These are phyloP conservation scores for Chitala chitala DNA, from an alignment of 2,113 vertebrate species.

Conservation along the genomic window DNA sequence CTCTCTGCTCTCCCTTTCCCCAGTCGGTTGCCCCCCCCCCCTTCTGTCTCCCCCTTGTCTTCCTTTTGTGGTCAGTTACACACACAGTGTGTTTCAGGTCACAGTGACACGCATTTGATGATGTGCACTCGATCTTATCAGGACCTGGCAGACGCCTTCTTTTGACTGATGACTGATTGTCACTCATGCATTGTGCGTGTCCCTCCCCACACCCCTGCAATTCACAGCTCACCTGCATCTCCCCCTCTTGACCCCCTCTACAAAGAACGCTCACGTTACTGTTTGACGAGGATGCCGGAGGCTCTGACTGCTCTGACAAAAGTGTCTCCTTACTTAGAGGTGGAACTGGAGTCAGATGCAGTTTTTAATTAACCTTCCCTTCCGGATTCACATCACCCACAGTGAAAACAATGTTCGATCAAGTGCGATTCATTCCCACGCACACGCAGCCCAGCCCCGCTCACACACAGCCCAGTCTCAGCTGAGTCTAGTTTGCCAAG, in stretches of 20 bases:
- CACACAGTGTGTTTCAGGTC: constrained; percentile 64
- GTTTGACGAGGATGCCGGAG: constrained; percentile 1
- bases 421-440: neutral
- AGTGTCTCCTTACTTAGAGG: neutral
- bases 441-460: neutral
- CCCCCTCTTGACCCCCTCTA: neutral
- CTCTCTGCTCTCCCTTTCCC: no score
- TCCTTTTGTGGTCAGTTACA: constrained; percentile 20
- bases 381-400: constrained; percentile 4
- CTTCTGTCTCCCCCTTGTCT: constrained; percentile 39
- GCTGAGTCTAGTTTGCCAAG: constrained; percentile 2
- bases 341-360: neutral
- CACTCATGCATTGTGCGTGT: constrained; percentile 77
- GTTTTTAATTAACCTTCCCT: constrained; percentile 6
- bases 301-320: neutral
- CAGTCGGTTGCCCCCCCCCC: constrained; percentile 57
- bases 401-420: constrained; percentile 11
- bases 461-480: neutral
- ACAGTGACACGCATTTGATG: constrained; percentile 86
- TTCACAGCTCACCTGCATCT: constrained; percentile 56
- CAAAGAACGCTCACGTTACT: constrained; percentile 43
- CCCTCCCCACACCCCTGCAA: constrained; percentile 41
- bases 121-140: constrained; percentile 84
- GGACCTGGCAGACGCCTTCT: constrained; percentile 56
- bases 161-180: constrained; percentile 66